Evolutionary conservation across 2,888 invertebrate species (phyloP).

Genomic region (Hirudinaria manillensis): DNA sequence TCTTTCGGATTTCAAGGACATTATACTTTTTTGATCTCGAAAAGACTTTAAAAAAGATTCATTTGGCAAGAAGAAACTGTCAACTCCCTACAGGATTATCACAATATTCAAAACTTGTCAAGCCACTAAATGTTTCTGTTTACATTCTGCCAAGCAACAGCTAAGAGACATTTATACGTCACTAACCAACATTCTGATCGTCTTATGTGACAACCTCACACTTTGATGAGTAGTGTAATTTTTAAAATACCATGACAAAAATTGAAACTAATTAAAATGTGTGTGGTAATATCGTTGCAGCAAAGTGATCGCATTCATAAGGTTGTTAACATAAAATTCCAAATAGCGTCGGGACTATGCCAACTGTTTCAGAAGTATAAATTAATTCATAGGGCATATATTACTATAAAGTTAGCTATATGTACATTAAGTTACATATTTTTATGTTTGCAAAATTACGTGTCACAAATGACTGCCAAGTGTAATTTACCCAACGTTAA

Average conservation of each 20-base stretch:
- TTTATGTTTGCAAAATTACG: neutral
- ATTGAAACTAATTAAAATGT: neutral
- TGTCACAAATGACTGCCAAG: too few relatives aligned
- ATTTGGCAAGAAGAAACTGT: neutral
- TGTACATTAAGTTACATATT: neutral
- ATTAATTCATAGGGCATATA: neutral
- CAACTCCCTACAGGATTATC: neutral
- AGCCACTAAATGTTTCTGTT: slow-evolving; percentile 3
- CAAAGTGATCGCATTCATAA: too few relatives aligned
- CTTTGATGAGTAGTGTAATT: neutral
- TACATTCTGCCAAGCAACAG: slow-evolving; percentile 15
- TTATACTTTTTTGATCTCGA: neutral
- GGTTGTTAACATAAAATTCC: too few relatives aligned
- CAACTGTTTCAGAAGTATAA: neutral
- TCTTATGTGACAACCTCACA: neutral
- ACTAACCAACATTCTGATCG: slow-evolving; percentile 3
- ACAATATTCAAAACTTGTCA: neutral
- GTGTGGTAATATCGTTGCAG: neutral
- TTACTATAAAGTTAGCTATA: neutral
- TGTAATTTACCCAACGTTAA: too few relatives aligned
- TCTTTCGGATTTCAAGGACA: neutral
- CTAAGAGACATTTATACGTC: neutral
- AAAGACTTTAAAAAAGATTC: neutral
- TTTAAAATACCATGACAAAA: neutral
- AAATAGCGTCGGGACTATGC: too few relatives aligned